Evolutionary conservation across 2,888 invertebrate genomes (phyloP), one percentile per base, ranked within the genome.

Genomic region (Nysson spinosus): DNA sequence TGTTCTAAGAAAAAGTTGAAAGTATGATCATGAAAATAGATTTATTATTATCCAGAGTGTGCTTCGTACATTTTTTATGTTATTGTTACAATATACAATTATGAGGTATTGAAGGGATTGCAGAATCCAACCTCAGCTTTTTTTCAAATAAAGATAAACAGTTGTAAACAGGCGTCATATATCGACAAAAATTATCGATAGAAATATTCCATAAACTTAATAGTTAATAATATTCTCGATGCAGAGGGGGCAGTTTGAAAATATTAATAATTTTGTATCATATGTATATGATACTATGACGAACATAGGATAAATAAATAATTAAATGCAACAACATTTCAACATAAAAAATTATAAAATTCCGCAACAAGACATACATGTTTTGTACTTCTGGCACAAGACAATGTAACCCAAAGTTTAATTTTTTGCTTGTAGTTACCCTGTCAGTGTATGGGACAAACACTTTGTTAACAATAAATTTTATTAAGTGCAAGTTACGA

Each of bases 401-500:
- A 50, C 39, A 47, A 35, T 37, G 24, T 34, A 40, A 43, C 28
- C 5, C 43, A 22, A 50, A 47, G 39, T 24, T 55, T 58, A 26
- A 35, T 42, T 47, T 35, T 43, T 44, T 52, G 56, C 40, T 57
- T 60, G 39, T 34, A 37, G 65, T 26, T 11, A 49, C 30, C 22
- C 60, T 44, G 24, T 32, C 40, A 44, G 50, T n/a, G 50, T 46
- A 55, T 35, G 51, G 24, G 24, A 42, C 19, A 40, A 57, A 61
- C 37, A 24, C 35, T 61, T 72, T 62, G 61, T 72, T 69, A 69
- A 72, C 37, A 67, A 56, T 35, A 42, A 34, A 58, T n/a, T 74
- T 69, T 70, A 67, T 67, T 70, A 64, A 64, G 49, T 60, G 64
- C 17, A 62, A 69, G 55, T 72, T 63, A 66, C 55, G 50, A 69